Evolutionary conservation across 2,113 vertebrate genomes (phyloP).

Genomic region (Brachirus orientalis): DNA sequence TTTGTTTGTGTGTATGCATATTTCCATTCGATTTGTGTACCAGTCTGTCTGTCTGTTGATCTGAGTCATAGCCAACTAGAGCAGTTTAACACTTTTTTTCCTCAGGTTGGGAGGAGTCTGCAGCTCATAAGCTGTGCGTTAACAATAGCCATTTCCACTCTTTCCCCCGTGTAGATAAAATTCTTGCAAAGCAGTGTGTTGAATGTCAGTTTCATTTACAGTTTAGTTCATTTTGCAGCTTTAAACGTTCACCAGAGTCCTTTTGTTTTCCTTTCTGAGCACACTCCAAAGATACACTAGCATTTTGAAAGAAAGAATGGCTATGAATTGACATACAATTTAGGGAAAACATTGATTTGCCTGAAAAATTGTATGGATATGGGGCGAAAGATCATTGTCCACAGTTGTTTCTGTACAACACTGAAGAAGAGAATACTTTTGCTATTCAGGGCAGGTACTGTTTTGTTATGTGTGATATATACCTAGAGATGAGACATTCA

Average conservation of each 20-base stretch:
- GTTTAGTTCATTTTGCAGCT: conserved; percentile 38
- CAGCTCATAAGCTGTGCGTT: conserved; percentile 14
- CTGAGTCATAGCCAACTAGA: conserved; percentile 48
- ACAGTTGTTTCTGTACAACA: conserved; percentile 51
- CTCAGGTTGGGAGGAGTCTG: conserved; percentile 14
- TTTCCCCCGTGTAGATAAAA: conserved; percentile 33
- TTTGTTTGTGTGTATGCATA: conserved; percentile 2
- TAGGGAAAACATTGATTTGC: conserved; percentile 35
- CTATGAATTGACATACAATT: conserved; percentile 38
- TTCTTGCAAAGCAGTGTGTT: conserved; percentile 35
- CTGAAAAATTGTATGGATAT: conserved; percentile 13
- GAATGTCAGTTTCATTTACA: conserved; percentile 40
- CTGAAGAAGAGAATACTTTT: conserved; percentile 64
- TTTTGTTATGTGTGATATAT: conserved; percentile 78
- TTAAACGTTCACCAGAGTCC: conserved; percentile 7
- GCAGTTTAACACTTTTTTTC: conserved; percentile 25
- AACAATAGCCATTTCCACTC: conserved; percentile 8
- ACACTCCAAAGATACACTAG: conserved; percentile 12
- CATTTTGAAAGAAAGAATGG: conserved; percentile 33
- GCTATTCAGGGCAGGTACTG: conserved; percentile 74
- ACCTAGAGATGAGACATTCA: conserved; percentile 79
- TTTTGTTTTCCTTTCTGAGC: conserved; percentile 1
- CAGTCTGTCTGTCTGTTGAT: conserved; percentile 39
- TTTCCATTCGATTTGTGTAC: conserved; percentile 8
- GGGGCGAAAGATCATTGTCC: conserved; percentile 49